Conservation (phyloP, 1,140 invertebrate species). For the Bemisia tabaci region DNA sequence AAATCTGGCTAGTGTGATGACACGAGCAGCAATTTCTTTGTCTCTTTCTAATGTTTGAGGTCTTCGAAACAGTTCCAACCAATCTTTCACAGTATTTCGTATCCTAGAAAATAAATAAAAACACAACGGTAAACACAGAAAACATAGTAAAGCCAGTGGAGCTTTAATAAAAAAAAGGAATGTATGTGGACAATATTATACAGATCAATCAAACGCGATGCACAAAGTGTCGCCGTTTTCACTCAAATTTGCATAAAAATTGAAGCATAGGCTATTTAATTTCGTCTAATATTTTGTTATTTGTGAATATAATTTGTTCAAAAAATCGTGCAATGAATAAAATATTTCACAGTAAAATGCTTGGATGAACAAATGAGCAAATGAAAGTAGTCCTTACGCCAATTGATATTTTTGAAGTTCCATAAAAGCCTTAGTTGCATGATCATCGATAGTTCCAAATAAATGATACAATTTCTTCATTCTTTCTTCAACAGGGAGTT, state of each 20-base stretch:
- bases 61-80: conserved; percentile 65
- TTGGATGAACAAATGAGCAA: too few relatives aligned
- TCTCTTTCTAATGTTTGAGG: conserved; percentile 42
- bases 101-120: conserved; percentile 38
- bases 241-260: too few relatives aligned
- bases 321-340: too few relatives aligned
- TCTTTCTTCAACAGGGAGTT: conserved; percentile 64
- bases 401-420: conserved; percentile 88
- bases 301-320: too few relatives aligned
- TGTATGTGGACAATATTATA: conserved; percentile 14
- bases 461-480: conserved; percentile 93
- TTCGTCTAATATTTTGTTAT: too few relatives aligned
- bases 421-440: conserved; percentile 89
- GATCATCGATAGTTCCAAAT: conserved; percentile 82
- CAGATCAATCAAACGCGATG: too few relatives aligned
- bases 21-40: conserved; percentile 48
- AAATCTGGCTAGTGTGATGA: conserved; percentile 47
- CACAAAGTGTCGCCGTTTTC: too few relatives aligned
- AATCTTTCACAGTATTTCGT: conserved; percentile 66
- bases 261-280: too few relatives aligned
- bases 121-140: conserved; percentile 9
- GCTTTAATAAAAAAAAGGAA: background rate
- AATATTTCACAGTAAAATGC: too few relatives aligned
- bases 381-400: too few relatives aligned
- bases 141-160: conserved; percentile 9